A percentile compares a stretch with the other conserved stretches of the same genome.
Evolutionary conservation across 2,113 vertebrate species (phyloP).

Genomic region (Solea senegalensis): DNA sequence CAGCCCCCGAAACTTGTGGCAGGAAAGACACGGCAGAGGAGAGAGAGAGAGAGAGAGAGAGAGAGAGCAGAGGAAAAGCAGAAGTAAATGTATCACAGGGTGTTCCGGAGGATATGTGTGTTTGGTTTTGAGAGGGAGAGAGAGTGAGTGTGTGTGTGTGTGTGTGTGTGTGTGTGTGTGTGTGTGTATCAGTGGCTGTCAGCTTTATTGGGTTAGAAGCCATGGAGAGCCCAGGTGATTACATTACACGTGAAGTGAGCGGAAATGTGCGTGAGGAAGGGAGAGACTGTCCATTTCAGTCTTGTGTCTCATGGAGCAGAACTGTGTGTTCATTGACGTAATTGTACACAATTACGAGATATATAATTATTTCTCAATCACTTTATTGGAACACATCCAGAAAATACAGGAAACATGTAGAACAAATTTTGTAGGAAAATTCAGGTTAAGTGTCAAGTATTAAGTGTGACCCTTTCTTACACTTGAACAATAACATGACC

Average conservation of each 20-base stretch:
- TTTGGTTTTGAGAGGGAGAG: constrained; percentile 5
- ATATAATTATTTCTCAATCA: too few relatives aligned
- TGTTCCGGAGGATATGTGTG: neutral
- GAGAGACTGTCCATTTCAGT: constrained; percentile 9
- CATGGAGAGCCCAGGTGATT: constrained; percentile 74
- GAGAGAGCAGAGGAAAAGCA: constrained; percentile 27
- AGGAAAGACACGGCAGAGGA: neutral
- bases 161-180: constrained; percentile 28
- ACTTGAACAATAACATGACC: too few relatives aligned
- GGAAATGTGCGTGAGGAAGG: constrained; percentile 45
- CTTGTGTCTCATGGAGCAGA: constrained; percentile 20
- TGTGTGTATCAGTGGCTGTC: constrained; percentile 48
- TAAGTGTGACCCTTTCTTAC: too few relatives aligned
- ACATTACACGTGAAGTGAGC: constrained; percentile 69
- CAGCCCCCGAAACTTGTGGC: too few relatives aligned
- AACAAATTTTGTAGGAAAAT: too few relatives aligned
- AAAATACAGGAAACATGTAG: too few relatives aligned
- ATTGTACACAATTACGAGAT: too few relatives aligned
- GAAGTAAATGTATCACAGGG: constrained; percentile 21
- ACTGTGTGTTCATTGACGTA: constrained; percentile 3
- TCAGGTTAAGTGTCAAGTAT: too few relatives aligned
- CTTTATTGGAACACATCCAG: too few relatives aligned
- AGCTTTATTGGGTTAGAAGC: constrained; percentile 73
- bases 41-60: neutral
- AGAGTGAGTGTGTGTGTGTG: neutral